Evolutionary conservation across 2,888 invertebrate genomes (phyloP), one percentile per base, ranked within the genome.

Genomic region (Cyclophora punctaria): DNA sequence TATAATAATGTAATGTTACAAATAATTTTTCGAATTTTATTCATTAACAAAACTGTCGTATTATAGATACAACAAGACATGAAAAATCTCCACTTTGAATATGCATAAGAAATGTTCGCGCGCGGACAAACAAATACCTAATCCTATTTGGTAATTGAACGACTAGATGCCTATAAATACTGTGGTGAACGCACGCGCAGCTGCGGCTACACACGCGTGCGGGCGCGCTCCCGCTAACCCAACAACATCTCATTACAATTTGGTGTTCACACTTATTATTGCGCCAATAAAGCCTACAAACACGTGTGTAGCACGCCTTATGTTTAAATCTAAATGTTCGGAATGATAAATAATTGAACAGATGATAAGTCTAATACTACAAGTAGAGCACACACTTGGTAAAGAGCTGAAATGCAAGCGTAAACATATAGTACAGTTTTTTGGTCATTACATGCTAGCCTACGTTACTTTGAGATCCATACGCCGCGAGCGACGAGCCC

Each of bases 21-120:
- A 20, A 20, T 20, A 20, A 20, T 20, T 20, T 20, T 60, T 66
- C 65, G 62, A 71, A 70, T 63, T 59, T 60, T n/a, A 42, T 47
- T 52, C 37, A 20, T 37, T 40, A 34, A n/a, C 33, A 46, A 47
- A 45, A 34, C 20, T 20, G 20, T 20, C 20, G 20, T 20, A 20
- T 20, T 20, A 51, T 54, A 48, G 51, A 56, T 54, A 57, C 53
- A 48, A 54, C 47, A 34, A 7, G 43, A 46, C 41, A 45, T 47
- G 44, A 44, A 47, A 46, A 7, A 40, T 7, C n/a, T 35, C 34
- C 7, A 35, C 35, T 37, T n/a, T 20, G 1, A 20, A 20, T 20
- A 20, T 20, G 20, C 20, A 1, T 20, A 20, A 20, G 20, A 20
- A 20, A 20, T 46, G 5, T 47, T 33, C 3, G 6, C 41, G 34